Evolutionary conservation across 1,140 invertebrate genomes (phyloP).

Genomic region (Diorhabda carinulata): DNA sequence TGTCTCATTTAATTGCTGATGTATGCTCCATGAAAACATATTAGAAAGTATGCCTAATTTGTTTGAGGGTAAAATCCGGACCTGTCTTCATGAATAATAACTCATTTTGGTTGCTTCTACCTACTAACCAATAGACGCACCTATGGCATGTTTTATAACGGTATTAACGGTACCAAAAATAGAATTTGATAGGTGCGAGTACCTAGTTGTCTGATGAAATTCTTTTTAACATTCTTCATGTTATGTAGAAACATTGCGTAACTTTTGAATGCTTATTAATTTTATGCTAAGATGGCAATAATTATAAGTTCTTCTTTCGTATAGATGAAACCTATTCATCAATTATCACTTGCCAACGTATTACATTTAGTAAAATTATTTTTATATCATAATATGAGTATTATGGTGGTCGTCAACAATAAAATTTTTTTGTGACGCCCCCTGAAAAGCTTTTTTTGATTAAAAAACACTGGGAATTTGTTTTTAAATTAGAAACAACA

Average conservation of each 20-base stretch:
- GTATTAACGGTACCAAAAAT: constrained; percentile 5
- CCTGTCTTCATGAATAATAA: neutral
- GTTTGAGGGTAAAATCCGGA: neutral
- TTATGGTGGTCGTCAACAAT: too few species aligned
- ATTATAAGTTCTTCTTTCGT: neutral
- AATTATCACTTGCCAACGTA: neutral
- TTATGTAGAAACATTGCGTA: neutral
- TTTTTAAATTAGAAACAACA: too few species aligned
- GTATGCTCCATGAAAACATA: too few species aligned
- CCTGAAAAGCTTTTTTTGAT: too few species aligned
- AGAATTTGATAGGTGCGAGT: neutral
- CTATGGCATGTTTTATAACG: constrained; percentile 1
- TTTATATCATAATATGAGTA: too few species aligned
- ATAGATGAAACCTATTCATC: neutral
- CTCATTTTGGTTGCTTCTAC: neutral
- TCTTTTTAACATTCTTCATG: neutral
- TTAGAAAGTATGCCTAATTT: too few species aligned
- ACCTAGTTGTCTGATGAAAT: neutral
- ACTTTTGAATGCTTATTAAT: neutral
- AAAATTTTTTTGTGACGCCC: too few species aligned
- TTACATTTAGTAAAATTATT: too few species aligned
- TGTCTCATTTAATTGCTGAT: too few species aligned
- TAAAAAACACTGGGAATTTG: too few species aligned
- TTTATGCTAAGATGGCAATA: neutral
- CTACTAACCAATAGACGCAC: neutral